A percentile compares a stretch with the other conserved stretches of the same genome.
phyloP scores from a whole-genome alignment of 1,140 invertebrate species.

The Drosophila ogumai region DNA sequence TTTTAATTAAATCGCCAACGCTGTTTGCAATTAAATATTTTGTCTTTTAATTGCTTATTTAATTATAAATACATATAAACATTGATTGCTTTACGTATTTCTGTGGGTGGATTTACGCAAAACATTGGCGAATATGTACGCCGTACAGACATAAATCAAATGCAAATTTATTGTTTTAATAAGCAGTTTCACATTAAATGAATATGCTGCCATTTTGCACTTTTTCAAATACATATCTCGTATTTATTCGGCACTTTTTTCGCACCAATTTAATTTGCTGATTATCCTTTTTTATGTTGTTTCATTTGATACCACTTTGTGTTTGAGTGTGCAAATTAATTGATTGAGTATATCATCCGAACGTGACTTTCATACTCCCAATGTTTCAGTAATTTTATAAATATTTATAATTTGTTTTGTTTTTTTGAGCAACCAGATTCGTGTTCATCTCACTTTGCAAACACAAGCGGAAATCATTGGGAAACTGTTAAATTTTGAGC shows the following conservation, averaged over 20 bases:
- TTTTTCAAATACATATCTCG: conserved; percentile 16
- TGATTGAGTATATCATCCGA: conserved; percentile 33
- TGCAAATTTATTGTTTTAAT: conserved; percentile 45
- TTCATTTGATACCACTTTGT: conserved; percentile 27
- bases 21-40: conserved; percentile 46
- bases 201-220: conserved; percentile 25
- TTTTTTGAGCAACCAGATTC: conserved; percentile 1
- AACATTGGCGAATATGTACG: not conserved
- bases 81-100: conserved; percentile 38
- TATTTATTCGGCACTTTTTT: conserved; percentile 24
- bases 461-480: not conserved
- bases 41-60: conserved; percentile 52
- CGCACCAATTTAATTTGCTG: conserved; percentile 19
- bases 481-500: not conserved
- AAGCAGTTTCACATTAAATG: conserved; percentile 44
- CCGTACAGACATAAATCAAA: conserved; percentile 29
- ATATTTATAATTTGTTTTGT: conserved; percentile 12
- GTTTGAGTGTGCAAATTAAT: conserved; percentile 32
- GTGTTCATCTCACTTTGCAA: conserved; percentile 4
- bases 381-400: conserved; percentile 28
- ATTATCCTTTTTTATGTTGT: conserved; percentile 28
- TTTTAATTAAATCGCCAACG: conserved; percentile 56
- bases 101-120: not conserved
- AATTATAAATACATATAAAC: conserved; percentile 41
- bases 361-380: conserved; percentile 48